Evolutionary conservation across 2,113 vertebrate genomes (phyloP).

Genomic region (Proterorhinus semilunaris): DNA sequence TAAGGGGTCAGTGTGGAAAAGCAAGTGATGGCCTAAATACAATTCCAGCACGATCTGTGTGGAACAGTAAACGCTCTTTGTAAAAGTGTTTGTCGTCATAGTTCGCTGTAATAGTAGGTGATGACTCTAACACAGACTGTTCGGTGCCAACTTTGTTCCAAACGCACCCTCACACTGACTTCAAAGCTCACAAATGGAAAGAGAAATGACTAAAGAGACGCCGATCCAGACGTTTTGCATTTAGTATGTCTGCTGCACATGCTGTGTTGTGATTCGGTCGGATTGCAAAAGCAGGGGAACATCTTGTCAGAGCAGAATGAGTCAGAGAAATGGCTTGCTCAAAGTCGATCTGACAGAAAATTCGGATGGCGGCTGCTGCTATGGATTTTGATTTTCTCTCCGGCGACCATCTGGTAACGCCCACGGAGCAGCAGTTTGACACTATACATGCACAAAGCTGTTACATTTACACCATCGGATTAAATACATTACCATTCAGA

Average conservation of each 20-base stretch:
- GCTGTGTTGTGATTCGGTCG: slow-evolving; percentile 16
- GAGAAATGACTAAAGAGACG: slow-evolving; percentile 17
- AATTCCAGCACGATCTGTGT: neutral
- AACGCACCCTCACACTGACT: slow-evolving; percentile 10
- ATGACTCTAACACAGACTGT: slow-evolving; percentile 14
- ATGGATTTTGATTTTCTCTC: slow-evolving; percentile 36
- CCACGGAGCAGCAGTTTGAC: slow-evolving; percentile 51
- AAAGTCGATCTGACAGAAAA: slow-evolving; percentile 19
- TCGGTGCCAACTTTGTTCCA: slow-evolving; percentile 17
- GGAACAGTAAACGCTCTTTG: neutral
- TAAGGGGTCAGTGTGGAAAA: too few relatives aligned
- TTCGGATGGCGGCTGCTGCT: slow-evolving; percentile 20
- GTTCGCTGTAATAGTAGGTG: neutral
- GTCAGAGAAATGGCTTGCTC: slow-evolving; percentile 38
- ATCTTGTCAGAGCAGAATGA: slow-evolving; percentile 41
- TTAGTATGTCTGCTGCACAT: neutral
- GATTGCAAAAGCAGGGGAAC: slow-evolving; percentile 19
- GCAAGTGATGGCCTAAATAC: neutral
- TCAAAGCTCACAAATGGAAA: neutral
- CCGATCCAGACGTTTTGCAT: neutral
- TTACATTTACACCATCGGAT: slow-evolving; percentile 29
- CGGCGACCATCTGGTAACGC: slow-evolving; percentile 68
- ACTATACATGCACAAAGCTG: slow-evolving; percentile 5
- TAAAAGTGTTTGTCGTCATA: slow-evolving; percentile 13
- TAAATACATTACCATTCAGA: slow-evolving; percentile 38